Conservation (phyloP, 1,140 invertebrate species). For the Caenorhabditis briggsae region DNA sequence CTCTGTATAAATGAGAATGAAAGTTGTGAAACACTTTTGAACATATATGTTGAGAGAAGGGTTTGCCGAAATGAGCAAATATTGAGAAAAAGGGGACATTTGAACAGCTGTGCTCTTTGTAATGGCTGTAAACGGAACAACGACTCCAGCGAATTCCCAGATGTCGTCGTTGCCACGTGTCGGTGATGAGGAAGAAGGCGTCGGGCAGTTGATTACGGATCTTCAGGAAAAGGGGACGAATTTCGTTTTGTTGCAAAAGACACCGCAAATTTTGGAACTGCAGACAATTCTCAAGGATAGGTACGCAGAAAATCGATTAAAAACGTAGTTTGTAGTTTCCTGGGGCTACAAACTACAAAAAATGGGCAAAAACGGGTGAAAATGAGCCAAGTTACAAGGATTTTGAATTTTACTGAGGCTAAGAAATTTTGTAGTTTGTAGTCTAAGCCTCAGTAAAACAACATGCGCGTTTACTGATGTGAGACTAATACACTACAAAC, state of each 20-base stretch:
- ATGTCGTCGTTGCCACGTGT: not conserved
- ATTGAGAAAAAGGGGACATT: not conserved
- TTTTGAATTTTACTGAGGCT: too few relatives aligned
- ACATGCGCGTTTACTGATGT: too few relatives aligned
- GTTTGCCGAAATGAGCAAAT: not conserved
- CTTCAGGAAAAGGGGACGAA: conserved; percentile 47
- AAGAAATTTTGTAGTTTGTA: too few relatives aligned
- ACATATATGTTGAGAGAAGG: not conserved
- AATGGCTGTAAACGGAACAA: conserved; percentile 40
- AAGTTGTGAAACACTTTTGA: conserved; percentile 9
- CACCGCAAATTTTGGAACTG: conserved; percentile 83
- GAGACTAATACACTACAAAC: too few relatives aligned
- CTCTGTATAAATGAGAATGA: not conserved
- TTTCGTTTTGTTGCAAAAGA: conserved; percentile 67
- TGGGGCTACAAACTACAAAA: not conserved
- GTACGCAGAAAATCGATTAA: conserved; percentile 79
- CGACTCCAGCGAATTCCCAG: not conserved
- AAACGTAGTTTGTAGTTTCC: not conserved
- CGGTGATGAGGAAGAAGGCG: conserved; percentile 36
- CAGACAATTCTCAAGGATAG: conserved; percentile 94
- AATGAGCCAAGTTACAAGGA: too few relatives aligned
- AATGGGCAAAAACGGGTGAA: not conserved
- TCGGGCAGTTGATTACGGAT: not conserved
- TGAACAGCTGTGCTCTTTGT: not conserved
- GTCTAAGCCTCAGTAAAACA: too few relatives aligned